phyloP scores from a whole-genome alignment of 2,888 invertebrate species.

The Parnassius apollo region DNA sequence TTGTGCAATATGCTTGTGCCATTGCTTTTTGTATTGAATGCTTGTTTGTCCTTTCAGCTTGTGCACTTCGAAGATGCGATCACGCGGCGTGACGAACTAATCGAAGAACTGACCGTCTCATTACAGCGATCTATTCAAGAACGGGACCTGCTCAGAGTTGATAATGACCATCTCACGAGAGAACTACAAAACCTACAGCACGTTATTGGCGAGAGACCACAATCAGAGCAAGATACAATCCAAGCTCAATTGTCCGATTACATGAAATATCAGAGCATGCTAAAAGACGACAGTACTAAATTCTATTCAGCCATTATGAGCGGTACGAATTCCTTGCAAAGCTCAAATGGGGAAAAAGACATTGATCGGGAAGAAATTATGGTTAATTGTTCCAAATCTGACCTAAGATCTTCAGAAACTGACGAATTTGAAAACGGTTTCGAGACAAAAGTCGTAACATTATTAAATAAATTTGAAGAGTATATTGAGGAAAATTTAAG shows the following conservation, averaged over 20 bases:
- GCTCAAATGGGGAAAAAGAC: constrained; percentile 71
- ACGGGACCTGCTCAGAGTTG: constrained; percentile 81
- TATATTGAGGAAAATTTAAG: constrained; percentile 66
- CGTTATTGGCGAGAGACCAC: constrained; percentile 52
- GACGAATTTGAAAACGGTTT: constrained; percentile 67
- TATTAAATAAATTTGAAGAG: constrained; percentile 61
- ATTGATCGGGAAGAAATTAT: constrained; percentile 76
- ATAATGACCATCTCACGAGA: constrained; percentile 82
- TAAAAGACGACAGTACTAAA: constrained; percentile 70
- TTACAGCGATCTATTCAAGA: constrained; percentile 84
- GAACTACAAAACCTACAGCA: constrained; percentile 80
- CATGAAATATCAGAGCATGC: constrained; percentile 65
- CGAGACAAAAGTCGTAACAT: constrained; percentile 54
- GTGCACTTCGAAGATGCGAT: constrained; percentile 87
- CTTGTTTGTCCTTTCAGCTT: constrained; percentile 83
- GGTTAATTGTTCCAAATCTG: constrained; percentile 68
- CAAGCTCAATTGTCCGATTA: constrained; percentile 72
- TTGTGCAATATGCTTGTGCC: background rate
- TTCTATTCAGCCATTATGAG: constrained; percentile 71
- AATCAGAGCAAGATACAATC: constrained; percentile 63
- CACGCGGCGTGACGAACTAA: constrained; percentile 85
- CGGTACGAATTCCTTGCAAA: constrained; percentile 60
- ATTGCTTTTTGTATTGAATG: constrained; percentile 45
- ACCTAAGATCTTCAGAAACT: constrained; percentile 58
- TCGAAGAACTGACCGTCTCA: constrained; percentile 86